Base-by-base conservation (phyloP, 2,888 invertebrate species). In the Alentia gelatinosa region DNA sequence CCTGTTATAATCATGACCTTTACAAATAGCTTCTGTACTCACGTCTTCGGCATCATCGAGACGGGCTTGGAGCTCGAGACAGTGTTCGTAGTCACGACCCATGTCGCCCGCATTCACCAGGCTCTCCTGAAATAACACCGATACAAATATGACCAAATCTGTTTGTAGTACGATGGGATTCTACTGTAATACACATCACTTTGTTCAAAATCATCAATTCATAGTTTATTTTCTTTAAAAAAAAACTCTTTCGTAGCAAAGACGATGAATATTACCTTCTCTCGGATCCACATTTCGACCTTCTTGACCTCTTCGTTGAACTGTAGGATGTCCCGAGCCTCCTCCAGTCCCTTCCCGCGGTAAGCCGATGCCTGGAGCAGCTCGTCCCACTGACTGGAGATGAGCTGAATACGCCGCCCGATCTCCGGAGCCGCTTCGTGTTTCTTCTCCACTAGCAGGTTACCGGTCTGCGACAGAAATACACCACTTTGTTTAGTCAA, bases 291-390 rank as follows among this genome's bases (percentile, higher is more conserved):
- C 15, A 98, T 98, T 94, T 99, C 98, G 89, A 99, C 98, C 96
- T 99, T 98, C 95, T 99, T 99, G 90, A 99, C 97, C 94, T 99
- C 98, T 95, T 98, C 99, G 96, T 99, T 98, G 96, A 99, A 99
- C 96, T 99, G 98, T 37, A 99, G 97, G 91, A 99, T 98, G 95
- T 99, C 99, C 95, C 99, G 98, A 0, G 99, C 99, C 95, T 99
- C 99, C 96, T 99, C 99, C 26, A 99, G 96, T 0, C 99, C 99
- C 92, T 98, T 97, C 56, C 98, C 96, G 89, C 97, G 95, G 93
- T 97, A 97, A 90, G 97, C 97, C 94, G 97, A 97, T 89, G 98
- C 98, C 40, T 97, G 96, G 91, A 98, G 97, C 39, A 98, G 96
- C 93, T 97, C 97, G 92, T 97, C 97, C 98, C 98, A 98, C 93